These are phyloP conservation scores for Anolis sagrei DNA, from an alignment of 2,113 vertebrate species.

Conservation along the genomic window DNA sequence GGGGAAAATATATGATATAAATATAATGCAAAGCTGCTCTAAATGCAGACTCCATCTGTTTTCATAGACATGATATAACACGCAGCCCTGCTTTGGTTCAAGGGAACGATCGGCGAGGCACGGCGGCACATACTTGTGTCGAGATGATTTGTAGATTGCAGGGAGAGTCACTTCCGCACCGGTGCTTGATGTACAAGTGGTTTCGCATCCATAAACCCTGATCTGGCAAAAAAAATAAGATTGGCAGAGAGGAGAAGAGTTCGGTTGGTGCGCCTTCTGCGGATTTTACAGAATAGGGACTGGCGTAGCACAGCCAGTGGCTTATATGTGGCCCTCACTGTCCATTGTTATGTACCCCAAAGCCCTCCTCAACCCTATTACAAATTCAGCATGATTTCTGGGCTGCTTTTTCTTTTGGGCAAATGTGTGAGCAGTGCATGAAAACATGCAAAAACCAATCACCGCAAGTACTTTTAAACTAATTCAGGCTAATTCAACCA, in stretches of 20 bases:
- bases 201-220: background rate
- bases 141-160: background rate
- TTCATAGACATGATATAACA: conserved; percentile 19
- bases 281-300: too few species aligned
- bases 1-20: background rate
- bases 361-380: too few species aligned
- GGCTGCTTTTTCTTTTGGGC: too few species aligned
- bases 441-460: too few species aligned
- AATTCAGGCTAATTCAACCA: too few species aligned
- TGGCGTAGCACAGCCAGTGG: too few species aligned
- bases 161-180: background rate
- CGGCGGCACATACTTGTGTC: conserved; percentile 27
- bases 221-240: too few species aligned
- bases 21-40: conserved; percentile 7
- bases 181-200: background rate
- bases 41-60: conserved; percentile 26
- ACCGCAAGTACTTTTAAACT: too few species aligned
- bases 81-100: conserved; percentile 26
- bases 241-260: background rate
- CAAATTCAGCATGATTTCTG: too few species aligned
- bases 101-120: conserved; percentile 29
- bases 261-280: background rate
- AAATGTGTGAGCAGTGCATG: too few species aligned
- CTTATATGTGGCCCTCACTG: too few species aligned
- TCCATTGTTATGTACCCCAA: too few species aligned